Evolutionary conservation across 2,113 vertebrate species (phyloP), one percentile per base, ranked within the genome.

Genomic region (Uria aalge): DNA sequence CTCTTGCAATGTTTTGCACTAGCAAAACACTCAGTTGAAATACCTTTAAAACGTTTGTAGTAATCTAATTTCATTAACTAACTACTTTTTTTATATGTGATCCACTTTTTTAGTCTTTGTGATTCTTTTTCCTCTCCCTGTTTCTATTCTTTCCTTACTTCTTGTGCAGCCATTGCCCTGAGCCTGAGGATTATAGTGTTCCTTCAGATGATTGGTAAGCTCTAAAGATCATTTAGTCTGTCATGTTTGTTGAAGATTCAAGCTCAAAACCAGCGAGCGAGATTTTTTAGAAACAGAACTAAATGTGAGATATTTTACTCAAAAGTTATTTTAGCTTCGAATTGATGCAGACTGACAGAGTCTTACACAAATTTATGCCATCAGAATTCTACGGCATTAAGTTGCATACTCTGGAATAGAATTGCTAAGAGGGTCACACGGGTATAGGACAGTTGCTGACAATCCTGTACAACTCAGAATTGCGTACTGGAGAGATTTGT

Each of bases 131-230:
- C 81, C 90, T 96, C 57, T 98, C 77, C 96, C 63, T 98, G 90
- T 97, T 94, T 97, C 93, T 97, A 8, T 97, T 97, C 93, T 96
- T 97, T 34, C 91, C 96, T 96, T 98, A 90, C 96, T 97, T 97
- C 95, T 96, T 93, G 95, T 95, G 98, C 99, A 99, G 99, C 97
- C 99, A 99, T 98, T 98, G 98, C 93, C 98, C 99, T 90, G 99
- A 99, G 92, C 98, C 98, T 96, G 99, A 99, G 98, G 99, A 99
- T 90, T 98, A 98, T 99, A 99, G 98, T 98, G 98, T 98, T 98
- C 98, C 99, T 93, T 98, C 99, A 95, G 99, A 99, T 67, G 99
- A 99, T 97, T 98, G 99, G 99, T 99, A 99, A 99, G 99, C 97
- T 78, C 95, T 93, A 57, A 92, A 88, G 62, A 45, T 71, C 48